Percentiles rank a stretch among this genome's conserved stretches.
Evolutionary conservation across 2,797 vertebrate species (phyloP).

Genomic region (Podargus strigoides): DNA sequence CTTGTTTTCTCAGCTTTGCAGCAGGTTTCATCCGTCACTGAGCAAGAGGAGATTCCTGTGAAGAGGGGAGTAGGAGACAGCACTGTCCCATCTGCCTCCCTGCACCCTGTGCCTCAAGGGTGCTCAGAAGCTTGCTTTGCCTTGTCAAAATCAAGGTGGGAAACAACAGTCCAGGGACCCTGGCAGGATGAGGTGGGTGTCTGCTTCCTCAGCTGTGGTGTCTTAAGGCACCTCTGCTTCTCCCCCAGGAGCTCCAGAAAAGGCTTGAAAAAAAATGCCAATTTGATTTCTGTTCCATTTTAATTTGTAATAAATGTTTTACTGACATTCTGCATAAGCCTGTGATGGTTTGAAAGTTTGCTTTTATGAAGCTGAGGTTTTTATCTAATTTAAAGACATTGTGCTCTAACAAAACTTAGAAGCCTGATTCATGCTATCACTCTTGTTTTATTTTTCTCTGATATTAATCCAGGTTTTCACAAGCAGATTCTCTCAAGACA

Average conservation of each 20-base stretch:
- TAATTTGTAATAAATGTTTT: constrained; percentile 51
- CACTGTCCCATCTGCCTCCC: not conserved
- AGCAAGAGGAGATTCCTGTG: not conserved
- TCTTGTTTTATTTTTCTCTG: constrained; percentile 23
- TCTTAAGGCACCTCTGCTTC: not conserved
- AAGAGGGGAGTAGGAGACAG: not conserved
- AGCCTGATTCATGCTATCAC: not conserved
- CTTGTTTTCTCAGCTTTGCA: not conserved
- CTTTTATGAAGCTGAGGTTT: constrained; percentile 20
- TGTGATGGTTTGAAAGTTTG: constrained; percentile 11
- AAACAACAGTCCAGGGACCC: not conserved
- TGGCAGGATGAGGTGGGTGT: not conserved
- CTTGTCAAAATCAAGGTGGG: not conserved
- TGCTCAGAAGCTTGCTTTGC: not conserved
- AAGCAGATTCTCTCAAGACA: constrained; percentile 27
- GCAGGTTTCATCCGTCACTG: not conserved
- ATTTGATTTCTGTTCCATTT: constrained; percentile 38
- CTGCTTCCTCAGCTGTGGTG: not conserved
- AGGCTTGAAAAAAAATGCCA: not conserved
- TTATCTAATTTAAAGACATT: constrained; percentile 7
- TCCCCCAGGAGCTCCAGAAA: not conserved
- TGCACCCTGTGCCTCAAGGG: not conserved
- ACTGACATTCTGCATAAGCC: constrained; percentile 30
- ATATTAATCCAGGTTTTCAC: constrained; percentile 15
- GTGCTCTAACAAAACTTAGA: not conserved